These are phyloP conservation scores for Melanchra persicariae DNA, from an alignment of 2,888 invertebrate genomes.

Conservation along the genomic window DNA sequence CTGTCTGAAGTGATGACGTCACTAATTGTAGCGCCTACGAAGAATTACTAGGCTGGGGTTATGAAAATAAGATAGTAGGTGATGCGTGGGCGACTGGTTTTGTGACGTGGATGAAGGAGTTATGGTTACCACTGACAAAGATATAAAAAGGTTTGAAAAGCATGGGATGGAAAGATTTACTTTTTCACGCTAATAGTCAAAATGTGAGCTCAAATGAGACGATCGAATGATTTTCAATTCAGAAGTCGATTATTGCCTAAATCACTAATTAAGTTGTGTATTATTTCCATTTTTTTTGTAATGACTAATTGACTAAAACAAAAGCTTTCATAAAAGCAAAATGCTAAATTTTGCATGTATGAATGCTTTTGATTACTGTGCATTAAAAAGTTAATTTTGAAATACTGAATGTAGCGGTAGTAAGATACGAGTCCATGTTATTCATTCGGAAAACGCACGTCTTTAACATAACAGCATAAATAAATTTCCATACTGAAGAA, in stretches of 20 bases:
- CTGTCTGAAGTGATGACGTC: conserved; percentile 44
- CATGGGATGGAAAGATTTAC: neutral
- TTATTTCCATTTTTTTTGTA: neutral
- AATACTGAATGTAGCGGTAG: neutral
- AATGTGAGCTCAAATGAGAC: neutral
- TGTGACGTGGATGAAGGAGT: neutral
- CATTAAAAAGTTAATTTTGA: neutral
- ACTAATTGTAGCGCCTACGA: conserved; percentile 53
- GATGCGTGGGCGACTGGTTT: conserved; percentile 15
- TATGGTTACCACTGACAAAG: neutral
- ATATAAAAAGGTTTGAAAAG: neutral
- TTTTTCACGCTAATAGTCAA: neutral
- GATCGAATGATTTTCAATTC: neutral
- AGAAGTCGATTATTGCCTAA: neutral
- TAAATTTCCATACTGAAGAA: neutral
- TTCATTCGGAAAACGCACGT: neutral
- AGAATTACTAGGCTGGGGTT: conserved; percentile 35
- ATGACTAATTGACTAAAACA: no score
- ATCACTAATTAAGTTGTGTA: neutral
- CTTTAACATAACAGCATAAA: neutral
- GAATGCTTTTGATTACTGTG: conserved; percentile 1
- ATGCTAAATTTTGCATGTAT: neutral
- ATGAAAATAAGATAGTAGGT: conserved; percentile 29
- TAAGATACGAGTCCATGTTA: neutral
- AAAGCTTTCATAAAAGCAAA: no score